Evolutionary conservation across 2,797 vertebrate genomes (phyloP).

Genomic region (Zalophus californianus): DNA sequence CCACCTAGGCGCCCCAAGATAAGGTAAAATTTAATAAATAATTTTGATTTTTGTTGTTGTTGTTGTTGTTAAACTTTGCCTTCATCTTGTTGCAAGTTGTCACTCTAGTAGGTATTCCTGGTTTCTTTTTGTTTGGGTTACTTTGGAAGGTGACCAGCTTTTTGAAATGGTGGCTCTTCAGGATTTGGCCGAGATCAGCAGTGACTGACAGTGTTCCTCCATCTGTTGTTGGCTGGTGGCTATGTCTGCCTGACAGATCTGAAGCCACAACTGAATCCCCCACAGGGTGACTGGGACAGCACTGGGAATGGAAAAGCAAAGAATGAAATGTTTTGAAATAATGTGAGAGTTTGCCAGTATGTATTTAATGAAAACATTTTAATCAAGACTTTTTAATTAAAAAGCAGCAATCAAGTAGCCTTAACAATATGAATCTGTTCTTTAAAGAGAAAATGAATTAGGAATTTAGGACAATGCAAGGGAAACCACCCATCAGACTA

Average conservation of each 20-base stretch:
- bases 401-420: neutral
- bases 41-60: neutral
- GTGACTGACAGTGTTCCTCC: neutral
- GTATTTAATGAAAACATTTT: slow-evolving; percentile 36
- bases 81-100: no score
- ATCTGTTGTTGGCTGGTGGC: neutral
- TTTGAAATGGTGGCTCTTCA: neutral
- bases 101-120: rapidly evolving
- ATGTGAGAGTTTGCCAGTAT: neutral
- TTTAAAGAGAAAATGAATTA: neutral
- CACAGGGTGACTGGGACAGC: neutral
- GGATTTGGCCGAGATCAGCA: neutral
- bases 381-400: neutral
- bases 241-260: neutral
- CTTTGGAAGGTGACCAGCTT: neutral
- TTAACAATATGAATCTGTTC: neutral
- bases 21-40: neutral
- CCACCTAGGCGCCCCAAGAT: neutral
- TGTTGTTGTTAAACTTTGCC: neutral
- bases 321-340: neutral
- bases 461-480: neutral
- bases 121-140: neutral
- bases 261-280: neutral
- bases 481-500: neutral
- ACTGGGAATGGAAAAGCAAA: neutral